Base-by-base conservation (phyloP, 2,797 vertebrate genomes). In the Muscicapa comitata region DNA sequence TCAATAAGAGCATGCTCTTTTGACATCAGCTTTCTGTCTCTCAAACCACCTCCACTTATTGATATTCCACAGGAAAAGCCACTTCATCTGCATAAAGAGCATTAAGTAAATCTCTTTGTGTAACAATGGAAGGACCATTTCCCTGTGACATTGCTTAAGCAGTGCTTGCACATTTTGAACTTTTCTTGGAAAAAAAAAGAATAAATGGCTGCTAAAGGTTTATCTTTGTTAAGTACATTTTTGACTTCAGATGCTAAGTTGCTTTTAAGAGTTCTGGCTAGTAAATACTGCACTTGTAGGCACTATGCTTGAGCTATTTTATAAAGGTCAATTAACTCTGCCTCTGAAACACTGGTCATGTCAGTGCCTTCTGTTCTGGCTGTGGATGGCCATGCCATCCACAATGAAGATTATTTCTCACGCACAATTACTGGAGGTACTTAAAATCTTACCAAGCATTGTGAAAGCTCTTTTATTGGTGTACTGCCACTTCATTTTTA, bases 401-500 rank as follows among this genome's bases (percentile, higher is more conserved):
- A 66, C 18, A 9, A 12, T 17, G 38, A 66, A 40, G 6, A 79
- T 40, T 15, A n/a, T 37, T 70, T 63, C 62, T 47, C 23, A 29
- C 12, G 29, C 12, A 40, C 7, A 47, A 13, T 26, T 61, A 50
- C 8, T 10, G 7, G 38, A 71, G 18, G 47, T 42, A 13, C 26
- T 50, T 29, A 48, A 48, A 63, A 47, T 57, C 97, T 97, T 95
- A 98, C 97, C 97, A 66, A 98, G 96, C 96, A 98, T 97, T 0
- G 95, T 98, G 92, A 98, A 98, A 63, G 98, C 98, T 94, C 98
- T 98, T 90, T 93, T 96, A 76, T 97, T 96, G 67, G 98, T 98
- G 77, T 98, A 98, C 25, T 98, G 98, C 94, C 97, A 96, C 72
- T 98, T 98, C 98, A 98, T 98, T 94, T 96, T 98, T 12, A 98